Percentiles rank a stretch among this genome's conserved stretches.
phyloP scores from a whole-genome alignment of 2,888 invertebrate genomes.

The Cheiracanthium punctorium region DNA sequence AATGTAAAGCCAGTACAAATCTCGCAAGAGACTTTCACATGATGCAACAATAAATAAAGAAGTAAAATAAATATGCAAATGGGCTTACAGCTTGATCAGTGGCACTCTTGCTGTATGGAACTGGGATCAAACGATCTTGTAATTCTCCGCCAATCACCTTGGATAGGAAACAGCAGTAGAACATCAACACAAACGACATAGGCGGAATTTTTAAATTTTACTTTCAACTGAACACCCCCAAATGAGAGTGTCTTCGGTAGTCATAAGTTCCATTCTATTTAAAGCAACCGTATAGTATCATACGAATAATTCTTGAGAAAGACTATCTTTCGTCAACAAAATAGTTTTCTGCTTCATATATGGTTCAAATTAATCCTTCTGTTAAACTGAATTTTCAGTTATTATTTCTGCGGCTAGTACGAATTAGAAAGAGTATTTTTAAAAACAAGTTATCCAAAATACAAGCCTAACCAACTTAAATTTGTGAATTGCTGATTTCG shows the following conservation, averaged over 20 bases:
- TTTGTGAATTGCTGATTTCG: too few species aligned
- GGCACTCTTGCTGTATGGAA: conserved; percentile 99
- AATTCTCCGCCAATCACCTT: conserved; percentile 99
- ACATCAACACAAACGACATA: conserved; percentile 79
- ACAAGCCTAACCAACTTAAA: too few species aligned
- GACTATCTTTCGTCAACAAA: too few species aligned
- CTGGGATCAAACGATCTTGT: conserved; percentile 99
- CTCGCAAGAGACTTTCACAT: too few species aligned
- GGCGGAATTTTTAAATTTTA: conserved; percentile 9
- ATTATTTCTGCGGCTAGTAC: too few species aligned
- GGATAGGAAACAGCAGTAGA: conserved; percentile 83
- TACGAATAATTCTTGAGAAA: too few species aligned
- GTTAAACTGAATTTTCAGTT: too few species aligned
- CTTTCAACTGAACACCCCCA: not conserved
- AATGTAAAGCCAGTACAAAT: too few species aligned
- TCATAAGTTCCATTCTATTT: not conserved
- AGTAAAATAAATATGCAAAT: conserved; percentile 56
- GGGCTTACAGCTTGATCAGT: conserved; percentile 99
- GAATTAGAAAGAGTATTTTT: too few species aligned
- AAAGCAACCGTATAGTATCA: conserved; percentile 3
- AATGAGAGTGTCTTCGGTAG: not conserved
- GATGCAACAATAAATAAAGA: not conserved
- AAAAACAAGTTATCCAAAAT: too few species aligned
- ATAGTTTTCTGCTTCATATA: too few species aligned
- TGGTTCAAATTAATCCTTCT: too few species aligned